These are phyloP conservation scores for Agrypnia vestita DNA, from an alignment of 1,140 invertebrate species.

Conservation along the genomic window DNA sequence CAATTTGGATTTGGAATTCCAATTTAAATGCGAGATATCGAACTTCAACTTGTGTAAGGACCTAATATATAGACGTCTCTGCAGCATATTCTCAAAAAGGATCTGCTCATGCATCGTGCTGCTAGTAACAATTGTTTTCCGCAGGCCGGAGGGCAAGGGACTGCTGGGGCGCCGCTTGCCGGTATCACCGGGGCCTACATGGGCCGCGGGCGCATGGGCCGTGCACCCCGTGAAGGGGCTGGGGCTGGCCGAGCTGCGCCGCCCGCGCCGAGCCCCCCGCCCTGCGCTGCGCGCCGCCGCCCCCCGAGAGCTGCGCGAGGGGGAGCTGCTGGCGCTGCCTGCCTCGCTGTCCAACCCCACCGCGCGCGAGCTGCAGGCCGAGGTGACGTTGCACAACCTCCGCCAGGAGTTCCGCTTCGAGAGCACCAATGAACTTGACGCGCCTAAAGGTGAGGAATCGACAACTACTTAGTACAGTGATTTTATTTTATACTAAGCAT, in stretches of 20 bases:
- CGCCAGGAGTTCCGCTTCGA: slow-evolving; percentile 88
- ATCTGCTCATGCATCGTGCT: too few relatives aligned
- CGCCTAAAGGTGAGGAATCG: slow-evolving; percentile 60
- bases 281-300: slow-evolving; percentile 75
- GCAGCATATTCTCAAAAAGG: too few relatives aligned
- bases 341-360: slow-evolving; percentile 89
- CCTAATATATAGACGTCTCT: too few relatives aligned
- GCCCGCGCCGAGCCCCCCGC: not conserved
- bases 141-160: slow-evolving; percentile 51
- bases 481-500: too few relatives aligned
- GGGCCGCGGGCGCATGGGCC: slow-evolving; percentile 94
- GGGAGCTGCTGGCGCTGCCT: slow-evolving; percentile 92
- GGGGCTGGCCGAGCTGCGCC: slow-evolving; percentile 78
- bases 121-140: too few relatives aligned
- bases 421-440: slow-evolving; percentile 72
- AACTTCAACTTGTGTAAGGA: too few relatives aligned
- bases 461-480: too few relatives aligned
- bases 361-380: slow-evolving; percentile 81
- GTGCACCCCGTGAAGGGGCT: slow-evolving; percentile 88
- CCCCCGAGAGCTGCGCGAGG: slow-evolving; percentile 91
- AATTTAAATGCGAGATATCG: too few relatives aligned
- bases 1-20: too few relatives aligned
- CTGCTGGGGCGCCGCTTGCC: slow-evolving; percentile 48
- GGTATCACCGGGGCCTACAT: slow-evolving; percentile 87
- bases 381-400: slow-evolving; percentile 89